Conservation (phyloP, 2,888 invertebrate genomes). For the Charanyca ferruginea region DNA sequence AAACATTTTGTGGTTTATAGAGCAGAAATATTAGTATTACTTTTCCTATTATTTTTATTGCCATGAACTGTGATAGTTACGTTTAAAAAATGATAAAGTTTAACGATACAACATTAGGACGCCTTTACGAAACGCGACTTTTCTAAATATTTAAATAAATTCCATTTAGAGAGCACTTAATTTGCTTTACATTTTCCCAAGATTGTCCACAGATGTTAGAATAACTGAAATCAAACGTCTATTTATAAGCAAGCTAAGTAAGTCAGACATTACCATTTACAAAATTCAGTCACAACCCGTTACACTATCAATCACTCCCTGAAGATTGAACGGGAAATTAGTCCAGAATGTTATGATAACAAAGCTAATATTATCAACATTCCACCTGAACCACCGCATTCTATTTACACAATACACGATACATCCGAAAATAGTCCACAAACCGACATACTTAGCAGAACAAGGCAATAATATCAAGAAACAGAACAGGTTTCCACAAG, state of each 20-base stretch:
- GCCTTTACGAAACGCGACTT: constrained; percentile 4
- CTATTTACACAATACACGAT: constrained; percentile 47
- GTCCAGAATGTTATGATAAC: constrained; percentile 34
- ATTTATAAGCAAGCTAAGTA: constrained; percentile 15
- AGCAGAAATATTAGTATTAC: not conserved
- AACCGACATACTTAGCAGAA: constrained; percentile 38
- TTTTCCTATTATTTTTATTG: not conserved
- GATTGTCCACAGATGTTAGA: not conserved
- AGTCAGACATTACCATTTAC: constrained; percentile 25
- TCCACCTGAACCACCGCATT: constrained; percentile 38
- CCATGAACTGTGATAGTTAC: constrained; percentile 6
- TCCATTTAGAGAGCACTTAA: not conserved
- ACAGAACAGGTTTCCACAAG: constrained; percentile 62
- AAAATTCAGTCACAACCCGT: constrained; percentile 28
- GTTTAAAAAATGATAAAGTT: constrained; percentile 7
- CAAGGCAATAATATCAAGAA: constrained; percentile 53
- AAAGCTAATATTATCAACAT: constrained; percentile 46
- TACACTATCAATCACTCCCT: constrained; percentile 41
- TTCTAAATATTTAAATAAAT: constrained; percentile 1
- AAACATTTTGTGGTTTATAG: constrained; percentile 14
- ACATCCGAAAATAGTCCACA: constrained; percentile 45
- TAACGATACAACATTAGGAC: not conserved
- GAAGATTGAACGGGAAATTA: constrained; percentile 44
- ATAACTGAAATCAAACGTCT: constrained; percentile 3
- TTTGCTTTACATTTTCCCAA: constrained; percentile 18